Conservation (phyloP, 1,140 invertebrate genomes). For the Lanistes nyassanus region DNA sequence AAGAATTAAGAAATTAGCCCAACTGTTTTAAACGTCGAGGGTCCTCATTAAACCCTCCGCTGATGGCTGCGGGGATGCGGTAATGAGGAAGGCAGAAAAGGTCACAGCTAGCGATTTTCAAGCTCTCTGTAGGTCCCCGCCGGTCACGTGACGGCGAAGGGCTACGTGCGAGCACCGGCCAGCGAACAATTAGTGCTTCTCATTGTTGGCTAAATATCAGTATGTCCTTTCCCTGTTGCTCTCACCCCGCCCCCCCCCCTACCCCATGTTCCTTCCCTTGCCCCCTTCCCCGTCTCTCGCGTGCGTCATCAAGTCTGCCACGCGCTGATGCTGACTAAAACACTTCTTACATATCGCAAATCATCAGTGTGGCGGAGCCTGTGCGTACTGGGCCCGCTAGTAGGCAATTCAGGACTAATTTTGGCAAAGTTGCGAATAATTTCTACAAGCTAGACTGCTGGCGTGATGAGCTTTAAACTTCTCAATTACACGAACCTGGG, state of each 20-base stretch:
- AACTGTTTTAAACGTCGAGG: slow-evolving; percentile 1
- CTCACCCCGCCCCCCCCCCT: too few species aligned
- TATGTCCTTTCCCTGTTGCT: slow-evolving; percentile 8
- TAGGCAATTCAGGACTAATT: too few species aligned
- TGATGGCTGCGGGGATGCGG: neutral
- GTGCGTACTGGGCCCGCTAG: too few species aligned
- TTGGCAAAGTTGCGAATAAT: too few species aligned
- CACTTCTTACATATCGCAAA: too few species aligned
- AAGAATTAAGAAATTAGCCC: slow-evolving; percentile 5
- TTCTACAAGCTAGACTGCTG: too few species aligned
- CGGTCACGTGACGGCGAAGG: neutral
- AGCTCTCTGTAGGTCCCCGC: neutral
- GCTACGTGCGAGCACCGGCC: neutral
- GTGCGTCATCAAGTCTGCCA: too few species aligned
- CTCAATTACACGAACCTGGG: too few species aligned
- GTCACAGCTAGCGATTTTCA: neutral
- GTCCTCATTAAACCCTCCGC: neutral
- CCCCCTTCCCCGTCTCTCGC: neutral
- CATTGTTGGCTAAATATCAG: slow-evolving; percentile 6
- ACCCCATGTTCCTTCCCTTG: neutral
- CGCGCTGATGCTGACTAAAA: too few species aligned
- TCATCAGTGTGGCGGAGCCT: too few species aligned
- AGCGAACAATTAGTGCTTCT: neutral
- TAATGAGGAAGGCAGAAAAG: neutral
- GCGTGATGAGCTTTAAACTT: too few species aligned